These are phyloP conservation scores for Dallia pectoralis DNA, from an alignment of 2,797 vertebrate genomes.

Conservation along the genomic window DNA sequence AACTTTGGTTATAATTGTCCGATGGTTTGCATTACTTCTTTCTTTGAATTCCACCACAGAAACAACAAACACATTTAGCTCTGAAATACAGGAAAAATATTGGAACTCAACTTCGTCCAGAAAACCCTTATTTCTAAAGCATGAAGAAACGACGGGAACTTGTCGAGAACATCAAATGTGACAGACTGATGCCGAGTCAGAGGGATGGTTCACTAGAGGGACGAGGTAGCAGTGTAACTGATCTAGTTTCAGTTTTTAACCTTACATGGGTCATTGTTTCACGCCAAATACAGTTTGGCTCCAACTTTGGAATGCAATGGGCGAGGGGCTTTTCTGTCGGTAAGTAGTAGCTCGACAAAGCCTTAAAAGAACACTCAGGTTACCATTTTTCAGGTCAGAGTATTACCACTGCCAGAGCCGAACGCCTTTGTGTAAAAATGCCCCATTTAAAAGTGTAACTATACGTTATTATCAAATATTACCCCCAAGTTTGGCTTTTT, in stretches of 20 bases:
- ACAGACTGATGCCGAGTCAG: conserved; percentile 73
- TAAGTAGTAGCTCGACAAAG: too few species aligned
- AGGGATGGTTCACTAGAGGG: conserved; percentile 64
- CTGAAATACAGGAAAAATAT: conserved; percentile 32
- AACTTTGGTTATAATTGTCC: conserved; percentile 54
- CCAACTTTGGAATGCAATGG: too few species aligned
- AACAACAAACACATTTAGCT: conserved; percentile 33
- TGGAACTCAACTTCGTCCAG: conserved; percentile 41
- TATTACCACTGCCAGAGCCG: conserved; percentile 55
- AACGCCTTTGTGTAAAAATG: conserved; percentile 55
- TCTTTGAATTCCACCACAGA: conserved; percentile 58
- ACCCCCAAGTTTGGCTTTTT: conserved; percentile 76
- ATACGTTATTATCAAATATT: conserved; percentile 74
- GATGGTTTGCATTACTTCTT: conserved; percentile 44
- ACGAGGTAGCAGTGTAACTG: conserved; percentile 85
- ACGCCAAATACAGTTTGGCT: too few species aligned
- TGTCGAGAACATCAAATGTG: conserved; percentile 53
- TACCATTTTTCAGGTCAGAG: conserved; percentile 34
- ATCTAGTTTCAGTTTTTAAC: conserved; percentile 44
- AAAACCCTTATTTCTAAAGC: conserved; percentile 35
- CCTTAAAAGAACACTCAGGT: too few species aligned
- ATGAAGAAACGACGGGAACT: conserved; percentile 25
- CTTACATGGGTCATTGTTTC: too few species aligned
- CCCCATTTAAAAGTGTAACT: conserved; percentile 79
- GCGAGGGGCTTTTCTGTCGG: too few species aligned